phyloP scores from a whole-genome alignment of 37 sponge, comb jelly and placozoan species.

The Chondrilla cf. caribensis region DNA sequence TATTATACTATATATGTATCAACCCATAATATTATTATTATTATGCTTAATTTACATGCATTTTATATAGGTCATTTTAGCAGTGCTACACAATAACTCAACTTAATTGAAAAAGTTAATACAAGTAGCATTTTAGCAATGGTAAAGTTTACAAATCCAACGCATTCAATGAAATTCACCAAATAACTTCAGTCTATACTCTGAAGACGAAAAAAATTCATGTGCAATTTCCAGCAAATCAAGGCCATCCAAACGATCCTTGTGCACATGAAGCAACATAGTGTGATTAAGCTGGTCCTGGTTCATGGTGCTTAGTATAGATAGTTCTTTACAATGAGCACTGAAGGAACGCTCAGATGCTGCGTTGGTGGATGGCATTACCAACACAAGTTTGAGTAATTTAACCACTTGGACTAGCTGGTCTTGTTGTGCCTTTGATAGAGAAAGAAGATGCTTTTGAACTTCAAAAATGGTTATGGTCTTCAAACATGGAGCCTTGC shows the following conservation, averaged over 20 bases:
- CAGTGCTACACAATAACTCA: too few species aligned
- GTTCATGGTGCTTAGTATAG: conserved; percentile 35
- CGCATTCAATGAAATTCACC: background rate
- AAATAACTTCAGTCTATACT: background rate
- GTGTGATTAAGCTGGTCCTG: conserved; percentile 28
- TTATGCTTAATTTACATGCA: too few species aligned
- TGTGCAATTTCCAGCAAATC: background rate
- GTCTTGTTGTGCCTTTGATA: conserved; percentile 16
- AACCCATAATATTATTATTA: too few species aligned
- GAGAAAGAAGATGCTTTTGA: conserved; percentile 10
- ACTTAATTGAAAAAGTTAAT: too few species aligned
- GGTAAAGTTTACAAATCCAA: too few species aligned
- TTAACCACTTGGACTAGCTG: conserved; percentile 24
- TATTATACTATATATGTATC: too few species aligned
- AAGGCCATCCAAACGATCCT: background rate
- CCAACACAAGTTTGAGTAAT: conserved; percentile 30
- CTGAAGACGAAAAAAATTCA: background rate
- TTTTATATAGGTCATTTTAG: too few species aligned
- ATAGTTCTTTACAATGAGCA: conserved; percentile 32
- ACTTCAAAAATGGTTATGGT: conserved; percentile 31
- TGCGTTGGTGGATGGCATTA: conserved; percentile 60
- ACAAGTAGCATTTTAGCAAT: too few species aligned
- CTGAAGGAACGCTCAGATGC: conserved; percentile 45
- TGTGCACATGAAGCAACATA: conserved; percentile 24
- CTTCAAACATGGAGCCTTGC: background rate